Evolutionary conservation across 2,888 invertebrate species (phyloP), one percentile per base, ranked within the genome.

Genomic region (Epirrita christyi): DNA sequence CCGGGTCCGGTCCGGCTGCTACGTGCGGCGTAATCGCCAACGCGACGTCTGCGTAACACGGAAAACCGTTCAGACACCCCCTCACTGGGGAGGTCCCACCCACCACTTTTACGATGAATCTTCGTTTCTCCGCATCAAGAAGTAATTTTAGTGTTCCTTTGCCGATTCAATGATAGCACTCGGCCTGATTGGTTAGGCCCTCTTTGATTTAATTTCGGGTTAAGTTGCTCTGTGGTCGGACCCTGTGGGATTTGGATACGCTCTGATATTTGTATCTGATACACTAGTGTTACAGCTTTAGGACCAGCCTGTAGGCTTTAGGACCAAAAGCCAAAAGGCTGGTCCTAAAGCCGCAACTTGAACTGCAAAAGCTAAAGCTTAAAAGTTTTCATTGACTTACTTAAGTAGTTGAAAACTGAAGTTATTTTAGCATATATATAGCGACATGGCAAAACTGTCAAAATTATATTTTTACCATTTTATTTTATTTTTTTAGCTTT

Each of bases 151-250:
- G 90, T 91, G 91, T 92, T 91, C 88, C 88, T 90, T 91, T 88
- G 85, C 88, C 90, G 90, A 91, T 91, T 91, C 90, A 91, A 91
- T 90, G 92, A 90, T 91, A 92, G 89, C 91, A 92, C 91, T 92
- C 90, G 91, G 77, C 80, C 82, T 90, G 91, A 92, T 91, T 92
- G 90, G 91, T 89, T 86, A 87, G 89, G 85, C 88, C 88, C 89
- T 88, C 91, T 89, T 88, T 90, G 91, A 92, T 92, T 92, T 92
- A 92, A 92, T 92, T 91, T 88, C 80, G 87, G 91, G 90, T 89
- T 91, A 91, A 90, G 88, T 86, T 86, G 78, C 84, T 80, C 78
- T 85, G 88, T 81, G 87, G 88, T 81, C 72, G 75, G 76, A 77
- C 84, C 83, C 85, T 71, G 75, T 75, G 87, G 87, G 88, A 85